Evolutionary conservation across 2,888 invertebrate genomes (phyloP).

Genomic region (Epinotia ramella): DNA sequence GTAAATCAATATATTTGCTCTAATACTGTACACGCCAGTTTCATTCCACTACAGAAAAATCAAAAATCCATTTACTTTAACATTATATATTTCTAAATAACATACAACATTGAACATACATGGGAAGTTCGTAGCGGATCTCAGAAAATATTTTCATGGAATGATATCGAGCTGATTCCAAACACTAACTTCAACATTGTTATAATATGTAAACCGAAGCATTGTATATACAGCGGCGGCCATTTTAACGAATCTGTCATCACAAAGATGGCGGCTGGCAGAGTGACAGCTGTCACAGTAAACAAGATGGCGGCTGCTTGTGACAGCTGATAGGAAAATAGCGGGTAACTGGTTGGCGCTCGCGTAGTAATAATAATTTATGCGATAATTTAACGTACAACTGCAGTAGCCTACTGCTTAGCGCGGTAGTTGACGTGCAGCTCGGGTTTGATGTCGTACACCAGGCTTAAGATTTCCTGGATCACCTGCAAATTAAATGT

Average conservation of each 20-base stretch:
- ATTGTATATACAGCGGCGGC: slow-evolving; percentile 64
- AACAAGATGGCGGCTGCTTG: slow-evolving; percentile 31
- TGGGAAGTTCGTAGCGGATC: slow-evolving; percentile 63
- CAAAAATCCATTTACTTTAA: slow-evolving; percentile 66
- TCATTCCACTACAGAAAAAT: slow-evolving; percentile 66
- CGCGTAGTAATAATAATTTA: slow-evolving; percentile 43
- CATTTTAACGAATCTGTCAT: slow-evolving; percentile 42
- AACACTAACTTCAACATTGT: slow-evolving; percentile 32
- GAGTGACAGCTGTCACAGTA: slow-evolving; percentile 43
- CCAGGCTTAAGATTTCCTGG: slow-evolving; percentile 91
- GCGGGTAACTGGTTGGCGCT: slow-evolving; percentile 29
- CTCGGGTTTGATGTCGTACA: slow-evolving; percentile 97
- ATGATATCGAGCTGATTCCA: slow-evolving; percentile 81
- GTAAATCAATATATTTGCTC: slow-evolving; percentile 74
- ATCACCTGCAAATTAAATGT: slow-evolving; percentile 87
- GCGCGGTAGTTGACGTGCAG: slow-evolving; percentile 94
- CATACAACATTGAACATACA: slow-evolving; percentile 75
- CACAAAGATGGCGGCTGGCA: slow-evolving; percentile 17
- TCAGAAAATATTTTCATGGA: slow-evolving; percentile 67
- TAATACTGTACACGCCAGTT: slow-evolving; percentile 78
- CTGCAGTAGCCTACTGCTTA: slow-evolving; percentile 54
- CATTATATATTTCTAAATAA: slow-evolving; percentile 80
- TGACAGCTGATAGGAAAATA: slow-evolving; percentile 56
- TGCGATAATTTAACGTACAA: slow-evolving; percentile 46
- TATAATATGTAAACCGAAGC: slow-evolving; percentile 55